Evolutionary conservation across 2,888 invertebrate genomes (phyloP), one percentile per base, ranked within the genome.

Genomic region (Metalampra italica): DNA sequence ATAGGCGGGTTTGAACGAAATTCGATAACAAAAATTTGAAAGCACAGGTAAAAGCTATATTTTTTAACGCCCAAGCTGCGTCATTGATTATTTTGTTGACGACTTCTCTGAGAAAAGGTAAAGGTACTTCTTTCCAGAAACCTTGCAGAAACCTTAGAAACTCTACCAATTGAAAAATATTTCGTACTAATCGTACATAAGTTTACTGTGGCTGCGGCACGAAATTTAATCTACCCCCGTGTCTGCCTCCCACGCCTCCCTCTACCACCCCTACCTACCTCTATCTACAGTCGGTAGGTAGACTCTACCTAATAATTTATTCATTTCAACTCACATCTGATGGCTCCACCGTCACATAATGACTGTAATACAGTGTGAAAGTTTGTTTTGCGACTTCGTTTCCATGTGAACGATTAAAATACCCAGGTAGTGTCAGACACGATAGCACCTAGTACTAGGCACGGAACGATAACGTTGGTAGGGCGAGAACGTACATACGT

Each of bases 221-320:
- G 80, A 85, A 86, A 88, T 87, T 83, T 83, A 87, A 87, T 87
- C 86, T 86, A 75, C 82, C 84, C 80, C 83, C 66, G 84, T 9
- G 34, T 84, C 86, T 84, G 64, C 82, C 83, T 56, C 82, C 83
- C 68, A 43, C 55, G 41, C 53, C 62, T 40, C 62, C 71, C 59
- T 58, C 64, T 46, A 56, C 63, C 59, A 57, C 56, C 68, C 55
- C 50, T 54, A 49, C 58, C 45, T 57, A 64, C 57, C 59, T n/a
- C n/a, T 60, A 67, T 55, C 52, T 65, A 66, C 58, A 50, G 54
- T 55, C 53, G 11, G 34, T 46, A 46, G 53, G 51, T 52, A 52
- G 2, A n/a, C 46, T 54, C 56, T 50, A 62, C 46, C 56, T 59
- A 67, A 75, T 77, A 70, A 80, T 75, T 80, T 81, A 84, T 83